Evolutionary conservation across 2,888 invertebrate species (phyloP), one percentile per base, ranked within the genome.

Genomic region (Platypus cylindrus): DNA sequence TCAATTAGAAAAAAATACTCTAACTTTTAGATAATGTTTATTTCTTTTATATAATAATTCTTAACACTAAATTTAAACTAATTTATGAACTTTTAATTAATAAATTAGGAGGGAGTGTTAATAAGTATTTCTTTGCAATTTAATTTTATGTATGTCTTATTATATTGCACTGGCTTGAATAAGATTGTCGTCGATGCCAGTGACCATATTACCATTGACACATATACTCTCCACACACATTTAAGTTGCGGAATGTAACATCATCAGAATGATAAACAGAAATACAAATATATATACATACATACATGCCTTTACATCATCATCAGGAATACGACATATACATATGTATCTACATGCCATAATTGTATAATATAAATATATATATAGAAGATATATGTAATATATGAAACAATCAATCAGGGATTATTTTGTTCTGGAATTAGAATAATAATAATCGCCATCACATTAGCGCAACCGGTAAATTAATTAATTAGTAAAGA

Each of bases 351-450:
- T n/a, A n/a, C n/a, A n/a, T n/a, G n/a, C n/a, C n/a, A n/a, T n/a
- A n/a, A n/a, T n/a, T n/a, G n/a, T n/a, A n/a, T n/a, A n/a, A n/a
- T n/a, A n/a, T n/a, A n/a, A 55, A 55, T 54, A 44, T 52, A 54
- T 57, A 57, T 59, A 59, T 59, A 61, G 59, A 60, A 59, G 59
- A 60, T 60, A 60, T 59, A 60, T 58, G 56, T 55, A 51, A 48
- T 51, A 56, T 55, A 56, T 54, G 55, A 58, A 58, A n/a, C n/a
- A n/a, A 58, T 58, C 56, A 58, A 59, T 51, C 49, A 52, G 54
- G 57, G 53, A 53, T 48, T 37, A 39, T 14, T 37, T 32, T 34
- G 30, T 25, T 16, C 22, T 39, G 30, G 26, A 43, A 49, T n/a
- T n/a, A n/a, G n/a, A n/a, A n/a, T n/a, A n/a, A 48, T 34, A 37